phyloP scores from a whole-genome alignment of 2,113 vertebrate genomes.

The Odontesthes bonariensis region DNA sequence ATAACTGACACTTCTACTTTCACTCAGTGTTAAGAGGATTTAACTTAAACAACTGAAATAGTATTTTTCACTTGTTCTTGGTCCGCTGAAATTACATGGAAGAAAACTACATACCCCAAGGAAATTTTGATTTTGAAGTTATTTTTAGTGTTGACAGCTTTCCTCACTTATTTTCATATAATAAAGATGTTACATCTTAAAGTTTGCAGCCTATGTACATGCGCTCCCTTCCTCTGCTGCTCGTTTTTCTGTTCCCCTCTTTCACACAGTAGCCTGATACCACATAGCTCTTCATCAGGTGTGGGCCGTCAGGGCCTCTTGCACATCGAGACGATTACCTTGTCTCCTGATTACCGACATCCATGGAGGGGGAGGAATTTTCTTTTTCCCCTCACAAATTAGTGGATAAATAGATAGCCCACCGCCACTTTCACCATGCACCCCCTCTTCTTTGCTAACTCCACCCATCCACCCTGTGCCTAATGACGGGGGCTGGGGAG shows the following conservation, averaged over 20 bases:
- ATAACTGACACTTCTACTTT: background rate
- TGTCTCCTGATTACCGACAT: constrained; percentile 97
- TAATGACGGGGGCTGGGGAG: constrained; percentile 95
- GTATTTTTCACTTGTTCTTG: constrained; percentile 10
- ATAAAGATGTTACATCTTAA: constrained; percentile 44
- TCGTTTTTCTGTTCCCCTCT: constrained; percentile 23
- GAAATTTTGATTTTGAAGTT: constrained; percentile 27
- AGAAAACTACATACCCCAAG: constrained; percentile 13
- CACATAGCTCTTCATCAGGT: constrained; percentile 99
- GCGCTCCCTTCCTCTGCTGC: constrained; percentile 4
- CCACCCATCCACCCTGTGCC: constrained; percentile 93
- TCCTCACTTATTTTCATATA: constrained; percentile 27
- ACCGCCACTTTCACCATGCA: constrained; percentile 79
- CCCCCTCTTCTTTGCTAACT: constrained; percentile 87
- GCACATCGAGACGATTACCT: constrained; percentile 93
- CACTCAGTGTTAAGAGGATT: background rate
- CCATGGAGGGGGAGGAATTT: constrained; percentile 79
- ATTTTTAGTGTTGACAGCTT: constrained; percentile 42
- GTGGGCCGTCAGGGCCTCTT: constrained; percentile 87
- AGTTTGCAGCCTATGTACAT: background rate
- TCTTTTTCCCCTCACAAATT: constrained; percentile 94
- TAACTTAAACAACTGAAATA: background rate
- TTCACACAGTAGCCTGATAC: constrained; percentile 53
- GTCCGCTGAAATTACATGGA: constrained; percentile 22
- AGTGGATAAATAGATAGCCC: constrained; percentile 99